Evolutionary conservation across 1,140 invertebrate genomes (phyloP), one percentile per base, ranked within the genome.

Genomic region (Zaprionus capensis): DNA sequence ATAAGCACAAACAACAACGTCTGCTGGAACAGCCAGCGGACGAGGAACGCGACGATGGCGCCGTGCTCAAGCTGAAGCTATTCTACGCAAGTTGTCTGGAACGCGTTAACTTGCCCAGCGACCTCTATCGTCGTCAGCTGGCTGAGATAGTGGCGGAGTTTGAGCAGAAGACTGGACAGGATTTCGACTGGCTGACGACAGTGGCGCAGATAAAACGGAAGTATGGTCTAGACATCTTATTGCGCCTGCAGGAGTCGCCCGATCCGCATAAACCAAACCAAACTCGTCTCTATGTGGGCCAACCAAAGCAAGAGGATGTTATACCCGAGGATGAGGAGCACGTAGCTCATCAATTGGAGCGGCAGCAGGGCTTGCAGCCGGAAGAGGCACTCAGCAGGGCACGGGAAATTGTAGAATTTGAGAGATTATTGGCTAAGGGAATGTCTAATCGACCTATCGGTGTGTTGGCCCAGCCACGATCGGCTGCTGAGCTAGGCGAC

Each of bases 61-160:
- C 73, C 0, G 76, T 82, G 24, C 58, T 82, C 1, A 82, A 76
- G 12, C 34, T 91, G 0, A 92, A 92, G 53, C 62, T 70, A 26
- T 92, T 91, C 59, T 92, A 87, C 46, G 77, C 78, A 49, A 91
- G 87, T 4, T 92, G 91, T 34, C 64, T 84, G n/a, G 62, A 79
- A 79, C n/a, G 58, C 55, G 0, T 26, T 58, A 20, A 20, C 11
- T 14, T 51, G 12, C 15, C 26, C 20, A 5, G 26, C 69, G 1
- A 24, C 1, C 12, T 46, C 28, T 78, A 91, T 22, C 67, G 62
- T 12, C 55, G 63, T 3, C 67, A 84, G 46, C 20, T 92, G 44
- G 55, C 58, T 12, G 68, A 83, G 9, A 86, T 92, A 31, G 66
- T 66, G 1, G 64, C 58, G 0, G 91, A 92, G 49, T 92, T 92